Percentiles rank a stretch among this genome's conserved stretches.
Conservation (phyloP, 2,888 invertebrate genomes). For the Dysmachus trigonus region DNA sequence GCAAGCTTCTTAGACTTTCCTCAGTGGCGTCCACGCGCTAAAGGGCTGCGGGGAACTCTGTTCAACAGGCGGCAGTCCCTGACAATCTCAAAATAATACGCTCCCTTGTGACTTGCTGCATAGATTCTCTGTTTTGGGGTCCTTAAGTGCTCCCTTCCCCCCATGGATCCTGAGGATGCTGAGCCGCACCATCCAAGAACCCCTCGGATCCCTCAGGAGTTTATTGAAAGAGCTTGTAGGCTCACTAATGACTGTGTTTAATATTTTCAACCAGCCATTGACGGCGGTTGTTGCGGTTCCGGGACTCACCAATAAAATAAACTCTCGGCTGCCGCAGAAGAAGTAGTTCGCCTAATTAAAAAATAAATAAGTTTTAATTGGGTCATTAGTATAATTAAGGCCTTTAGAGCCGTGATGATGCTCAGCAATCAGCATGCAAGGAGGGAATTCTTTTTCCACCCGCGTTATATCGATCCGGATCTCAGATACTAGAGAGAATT, state of each 20-base stretch:
- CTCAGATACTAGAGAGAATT: neutral
- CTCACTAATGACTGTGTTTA: neutral
- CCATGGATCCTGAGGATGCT: neutral
- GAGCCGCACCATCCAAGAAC: neutral
- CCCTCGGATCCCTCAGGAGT: neutral
- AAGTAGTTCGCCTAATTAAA: neutral
- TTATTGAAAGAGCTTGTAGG: neutral
- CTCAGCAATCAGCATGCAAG: neutral
- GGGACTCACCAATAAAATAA: neutral
- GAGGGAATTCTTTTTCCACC: neutral
- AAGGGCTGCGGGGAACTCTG: neutral
- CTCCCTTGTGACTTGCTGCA: neutral
- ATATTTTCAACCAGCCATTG: neutral
- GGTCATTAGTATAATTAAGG: neutral
- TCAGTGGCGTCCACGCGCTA: neutral
- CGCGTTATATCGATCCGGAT: neutral
- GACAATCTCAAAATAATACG: neutral
- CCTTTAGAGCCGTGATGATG: neutral
- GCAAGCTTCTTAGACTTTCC: neutral
- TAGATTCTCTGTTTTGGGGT: neutral
- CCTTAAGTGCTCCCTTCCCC: neutral
- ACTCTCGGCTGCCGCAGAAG: neutral
- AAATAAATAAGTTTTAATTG: neutral
- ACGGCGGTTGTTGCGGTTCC: neutral
- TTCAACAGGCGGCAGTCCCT: neutral